Evolutionary conservation across 2,797 vertebrate species (phyloP).

Genomic region (Megaceryle alcyon): DNA sequence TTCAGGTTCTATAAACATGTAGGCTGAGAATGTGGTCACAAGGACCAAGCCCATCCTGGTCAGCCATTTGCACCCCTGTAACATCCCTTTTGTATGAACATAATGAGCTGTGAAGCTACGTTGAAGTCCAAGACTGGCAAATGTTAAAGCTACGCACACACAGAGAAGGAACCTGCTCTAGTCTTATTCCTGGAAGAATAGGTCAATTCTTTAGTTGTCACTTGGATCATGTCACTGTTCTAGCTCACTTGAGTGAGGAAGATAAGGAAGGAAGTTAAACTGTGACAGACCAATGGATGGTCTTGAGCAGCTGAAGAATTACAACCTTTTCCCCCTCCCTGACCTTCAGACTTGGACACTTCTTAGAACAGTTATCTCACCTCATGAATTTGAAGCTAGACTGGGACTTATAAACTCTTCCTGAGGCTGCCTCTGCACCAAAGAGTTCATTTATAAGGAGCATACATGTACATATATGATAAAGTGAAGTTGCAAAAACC

Average conservation of each 20-base stretch:
- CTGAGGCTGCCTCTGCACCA: neutral
- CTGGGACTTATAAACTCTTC: neutral
- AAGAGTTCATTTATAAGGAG: neutral
- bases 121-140: neutral
- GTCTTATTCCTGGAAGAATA: neutral
- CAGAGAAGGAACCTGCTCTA: neutral
- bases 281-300: neutral
- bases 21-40: neutral
- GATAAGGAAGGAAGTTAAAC: neutral
- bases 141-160: neutral
- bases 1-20: neutral
- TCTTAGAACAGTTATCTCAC: neutral
- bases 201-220: neutral
- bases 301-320: neutral
- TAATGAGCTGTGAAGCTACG: neutral
- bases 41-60: neutral
- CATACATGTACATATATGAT: neutral
- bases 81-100: neutral
- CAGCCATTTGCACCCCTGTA: neutral
- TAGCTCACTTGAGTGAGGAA: neutral
- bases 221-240: neutral
- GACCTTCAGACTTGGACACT: neutral
- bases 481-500: neutral
- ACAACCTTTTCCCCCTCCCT: neutral
- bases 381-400: neutral